Evolutionary conservation across 2,797 vertebrate genomes (phyloP), one percentile per base, ranked within the genome.

Genomic region (Coreius guichenoti): DNA sequence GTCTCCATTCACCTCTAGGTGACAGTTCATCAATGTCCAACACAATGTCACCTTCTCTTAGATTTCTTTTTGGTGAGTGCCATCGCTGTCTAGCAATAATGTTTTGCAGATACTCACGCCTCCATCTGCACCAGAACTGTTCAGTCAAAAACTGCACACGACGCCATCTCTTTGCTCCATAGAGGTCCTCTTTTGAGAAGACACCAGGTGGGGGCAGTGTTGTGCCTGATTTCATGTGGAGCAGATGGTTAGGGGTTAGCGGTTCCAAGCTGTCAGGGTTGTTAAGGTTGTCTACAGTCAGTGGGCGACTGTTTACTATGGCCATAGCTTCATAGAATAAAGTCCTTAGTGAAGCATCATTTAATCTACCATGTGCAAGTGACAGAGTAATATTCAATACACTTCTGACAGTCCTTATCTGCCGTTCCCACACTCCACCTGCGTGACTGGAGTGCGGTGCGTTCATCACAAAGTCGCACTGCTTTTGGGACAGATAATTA

Each of bases 391-490:
- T 56, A n/a, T 23, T 83, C 7, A 88, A 49, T 13, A 88, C 75
- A 76, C 80, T 80, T 33, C 56, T 65, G 3, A 86, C 80, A n/a
- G 83, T 86, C 11, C 13, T 88, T 33, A 83, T 86, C 68, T 82
- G 84, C 5, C 29, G 19, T 4, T 86, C 84, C 87, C 80, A 88
- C 17, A 85, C n/a, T n/a, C n/a, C n/a, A n/a, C 80, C 87, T 33
- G 31, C 58, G n/a, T 87, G 61, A 45, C 77, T 87, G 16, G 73
- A 75, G 72, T 82, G 83, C 0, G 87, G 80, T 19, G 78, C 79
- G 12, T 79, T 87, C 81, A 87, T 80, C 21, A 86, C 73, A 63
- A 83, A 86, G 63, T 86, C 80, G 75, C 85, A 83, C 49, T 83
- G 85, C 1, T 67, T 86, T 77, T 82, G 56, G n/a, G 80, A 69